These are phyloP conservation scores for Glossosoma conforme DNA, from an alignment of 1,140 invertebrate species.

Conservation along the genomic window DNA sequence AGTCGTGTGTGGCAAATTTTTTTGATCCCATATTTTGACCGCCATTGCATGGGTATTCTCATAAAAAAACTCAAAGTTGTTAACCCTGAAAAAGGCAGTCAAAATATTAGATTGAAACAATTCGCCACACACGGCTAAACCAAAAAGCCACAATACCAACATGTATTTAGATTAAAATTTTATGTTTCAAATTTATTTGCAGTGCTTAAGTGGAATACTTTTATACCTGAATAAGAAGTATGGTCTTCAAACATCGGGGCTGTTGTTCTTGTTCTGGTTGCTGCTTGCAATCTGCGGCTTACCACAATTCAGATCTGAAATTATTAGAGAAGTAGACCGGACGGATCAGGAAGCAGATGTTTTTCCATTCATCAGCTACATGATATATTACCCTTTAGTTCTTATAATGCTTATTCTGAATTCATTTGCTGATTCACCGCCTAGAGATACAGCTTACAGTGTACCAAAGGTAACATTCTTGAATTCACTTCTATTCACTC, in stretches of 20 bases:
- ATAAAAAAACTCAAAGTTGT: too few relatives aligned
- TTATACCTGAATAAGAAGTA: constrained; percentile 73
- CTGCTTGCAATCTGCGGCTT: constrained; percentile 63
- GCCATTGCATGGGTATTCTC: too few relatives aligned
- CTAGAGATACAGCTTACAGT: constrained; percentile 64
- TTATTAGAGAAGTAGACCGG: constrained; percentile 44
- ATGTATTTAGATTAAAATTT: too few relatives aligned
- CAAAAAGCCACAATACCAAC: too few relatives aligned
- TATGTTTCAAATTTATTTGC: constrained; percentile 44
- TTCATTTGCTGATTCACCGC: constrained; percentile 73
- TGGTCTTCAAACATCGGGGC: constrained; percentile 81
- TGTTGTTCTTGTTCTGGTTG: constrained; percentile 87
- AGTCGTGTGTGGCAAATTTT: too few relatives aligned
- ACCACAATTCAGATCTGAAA: constrained; percentile 67
- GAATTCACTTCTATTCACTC: too few relatives aligned
- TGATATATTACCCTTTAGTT: constrained; percentile 75
- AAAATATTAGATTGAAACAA: too few relatives aligned
- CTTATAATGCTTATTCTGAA: constrained; percentile 72
- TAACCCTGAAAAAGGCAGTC: too few relatives aligned
- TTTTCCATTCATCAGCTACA: constrained; percentile 69
- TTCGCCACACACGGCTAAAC: too few relatives aligned
- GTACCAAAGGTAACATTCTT: constrained; percentile 63
- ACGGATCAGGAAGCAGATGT: constrained; percentile 42
- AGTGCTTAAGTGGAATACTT: constrained; percentile 66
- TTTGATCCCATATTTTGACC: too few relatives aligned